Base-by-base conservation (phyloP, 2,888 invertebrate species). In the Megastigmus dorsalis region DNA sequence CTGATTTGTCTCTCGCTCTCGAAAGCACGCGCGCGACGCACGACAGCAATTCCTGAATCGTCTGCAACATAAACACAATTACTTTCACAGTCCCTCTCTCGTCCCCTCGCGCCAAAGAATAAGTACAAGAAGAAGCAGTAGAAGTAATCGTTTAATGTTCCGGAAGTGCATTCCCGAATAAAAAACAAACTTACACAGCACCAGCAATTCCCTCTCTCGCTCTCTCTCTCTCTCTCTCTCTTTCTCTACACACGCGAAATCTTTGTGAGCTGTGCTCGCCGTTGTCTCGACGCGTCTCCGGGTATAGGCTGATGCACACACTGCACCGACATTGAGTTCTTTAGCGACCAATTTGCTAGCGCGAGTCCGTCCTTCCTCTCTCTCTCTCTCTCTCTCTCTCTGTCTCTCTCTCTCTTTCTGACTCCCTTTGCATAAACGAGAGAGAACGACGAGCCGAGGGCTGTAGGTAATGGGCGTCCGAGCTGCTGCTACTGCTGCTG, bases 71-170 rank as follows among this genome's bases (percentile, higher is more conserved):
- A 73, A 76, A 73, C 73, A 70, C 50, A 73, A 76, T 76, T 76
- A 76, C 76, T 73, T 66, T 66, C 33, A 0, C n/a, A 38, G 30
- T 52, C 48, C 48, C 30, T n/a, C 52, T 66, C 33, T 0, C n/a
- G 30, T 18, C 63, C 48, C 48, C 30, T n/a, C 52, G 48, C 30
- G 41, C 28, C n/a, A n/a, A n/a, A n/a, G n/a, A n/a, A n/a, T n/a
- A n/a, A n/a, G n/a, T n/a, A n/a, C n/a, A n/a, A n/a, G n/a, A n/a
- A n/a, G n/a, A n/a, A n/a, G 59, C 48, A 26, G 20, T 43, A 73
- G 50, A 70, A 77, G 77, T 73, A 77, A 77, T 77, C 77, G 77
- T 77, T 77, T 77, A 77, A 77, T 77, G 77, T 77, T 68, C 65
- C 77, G 69, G 74, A 77, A 77, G 73, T 77, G 74, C 75, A 74